These are phyloP conservation scores for Hecatera dysodea DNA, from an alignment of 2,888 invertebrate species.

Conservation along the genomic window DNA sequence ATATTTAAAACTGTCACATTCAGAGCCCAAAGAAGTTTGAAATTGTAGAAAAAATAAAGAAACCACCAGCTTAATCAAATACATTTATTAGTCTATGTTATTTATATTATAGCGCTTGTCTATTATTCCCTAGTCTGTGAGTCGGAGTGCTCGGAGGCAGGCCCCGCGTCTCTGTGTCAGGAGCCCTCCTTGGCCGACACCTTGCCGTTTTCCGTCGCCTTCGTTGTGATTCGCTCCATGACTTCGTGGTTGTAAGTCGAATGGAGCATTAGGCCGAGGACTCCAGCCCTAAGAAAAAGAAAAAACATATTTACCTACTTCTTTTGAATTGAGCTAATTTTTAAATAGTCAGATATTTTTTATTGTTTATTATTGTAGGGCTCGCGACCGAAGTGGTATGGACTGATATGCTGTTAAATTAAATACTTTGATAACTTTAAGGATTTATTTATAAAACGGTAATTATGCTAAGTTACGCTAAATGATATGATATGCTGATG, in stretches of 20 bases:
- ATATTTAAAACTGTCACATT: too few species aligned
- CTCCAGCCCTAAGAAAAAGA: constrained; percentile 93
- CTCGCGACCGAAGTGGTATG: too few species aligned
- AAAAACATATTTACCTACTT: neutral
- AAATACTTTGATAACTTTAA: too few species aligned
- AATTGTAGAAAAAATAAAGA: neutral
- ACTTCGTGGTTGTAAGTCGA: constrained; percentile 98
- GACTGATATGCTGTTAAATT: too few species aligned
- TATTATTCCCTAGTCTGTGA: constrained; percentile 20
- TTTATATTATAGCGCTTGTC: constrained; percentile 46
- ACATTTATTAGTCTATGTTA: constrained; percentile 52
- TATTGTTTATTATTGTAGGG: too few species aligned
- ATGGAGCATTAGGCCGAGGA: constrained; percentile 98
- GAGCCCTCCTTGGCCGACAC: constrained; percentile 77
- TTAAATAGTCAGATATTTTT: too few species aligned
- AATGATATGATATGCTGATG: too few species aligned
- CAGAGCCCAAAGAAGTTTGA: too few species aligned
- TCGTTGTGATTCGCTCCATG: constrained; percentile 92
- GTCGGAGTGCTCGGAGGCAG: constrained; percentile 40
- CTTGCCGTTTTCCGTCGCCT: constrained; percentile 84
- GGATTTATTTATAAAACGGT: too few species aligned
- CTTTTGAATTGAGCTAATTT: too few species aligned
- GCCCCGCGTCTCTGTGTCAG: constrained; percentile 72
- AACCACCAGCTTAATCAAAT: constrained; percentile 12
- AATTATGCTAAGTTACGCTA: too few species aligned